phyloP scores from a whole-genome alignment of 1,140 invertebrate genomes.

The Metaphire vulgaris region DNA sequence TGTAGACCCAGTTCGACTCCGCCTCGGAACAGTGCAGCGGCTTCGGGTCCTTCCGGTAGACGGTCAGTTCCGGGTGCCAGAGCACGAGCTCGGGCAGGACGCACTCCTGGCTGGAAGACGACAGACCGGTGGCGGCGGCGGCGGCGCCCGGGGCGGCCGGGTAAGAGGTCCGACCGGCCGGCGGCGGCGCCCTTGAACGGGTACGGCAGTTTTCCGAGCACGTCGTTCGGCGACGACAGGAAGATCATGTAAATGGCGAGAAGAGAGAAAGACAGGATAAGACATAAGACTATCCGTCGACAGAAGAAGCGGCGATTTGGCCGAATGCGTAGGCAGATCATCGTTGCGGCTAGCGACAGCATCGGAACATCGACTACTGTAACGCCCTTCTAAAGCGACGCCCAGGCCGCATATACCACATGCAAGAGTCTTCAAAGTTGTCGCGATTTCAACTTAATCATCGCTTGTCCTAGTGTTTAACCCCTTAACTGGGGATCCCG shows the following conservation, averaged over 20 bases:
- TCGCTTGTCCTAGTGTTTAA: no score
- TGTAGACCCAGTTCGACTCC: conserved; percentile 25
- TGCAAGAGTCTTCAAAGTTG: not conserved
- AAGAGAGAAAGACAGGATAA: not conserved
- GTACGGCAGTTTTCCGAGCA: not conserved
- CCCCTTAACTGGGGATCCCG: no score
- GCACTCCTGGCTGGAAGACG: not conserved
- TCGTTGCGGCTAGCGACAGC: not conserved
- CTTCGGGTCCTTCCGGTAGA: not conserved
- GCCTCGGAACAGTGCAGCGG: conserved; percentile 13
- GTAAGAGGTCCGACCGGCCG: not conserved
- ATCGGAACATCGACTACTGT: not conserved
- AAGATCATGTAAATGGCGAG: not conserved
- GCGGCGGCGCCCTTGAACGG: no score
- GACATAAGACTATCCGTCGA: not conserved
- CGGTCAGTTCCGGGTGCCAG: not conserved
- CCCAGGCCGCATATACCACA: no score
- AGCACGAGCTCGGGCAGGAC: not conserved
- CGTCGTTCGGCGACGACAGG: not conserved
- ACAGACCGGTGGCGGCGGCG: not conserved
- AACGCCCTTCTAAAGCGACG: no score
- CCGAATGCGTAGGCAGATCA: not conserved
- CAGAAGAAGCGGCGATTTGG: not conserved
- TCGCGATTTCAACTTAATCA: not conserved
- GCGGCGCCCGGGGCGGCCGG: no score